Evolutionary conservation across 2,113 vertebrate species (phyloP).

Genomic region (Sula dactylatra): DNA sequence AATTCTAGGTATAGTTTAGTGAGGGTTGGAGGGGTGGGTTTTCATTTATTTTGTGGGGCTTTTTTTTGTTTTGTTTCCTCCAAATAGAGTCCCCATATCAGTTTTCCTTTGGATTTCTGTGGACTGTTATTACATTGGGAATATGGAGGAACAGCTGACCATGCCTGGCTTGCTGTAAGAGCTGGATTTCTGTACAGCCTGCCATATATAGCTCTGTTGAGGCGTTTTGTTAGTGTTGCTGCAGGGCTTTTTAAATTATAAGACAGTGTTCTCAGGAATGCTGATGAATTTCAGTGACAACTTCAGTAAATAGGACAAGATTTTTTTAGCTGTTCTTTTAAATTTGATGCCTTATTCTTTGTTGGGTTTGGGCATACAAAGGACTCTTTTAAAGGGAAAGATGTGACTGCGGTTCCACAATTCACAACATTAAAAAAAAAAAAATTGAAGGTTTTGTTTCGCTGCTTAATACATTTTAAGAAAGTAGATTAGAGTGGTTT

Average conservation of each 20-base stretch:
- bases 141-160: background rate
- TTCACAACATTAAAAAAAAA: background rate
- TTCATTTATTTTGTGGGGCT: background rate
- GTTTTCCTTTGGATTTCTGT: background rate
- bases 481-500: background rate
- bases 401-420: background rate
- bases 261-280: background rate
- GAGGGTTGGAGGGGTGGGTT: background rate
- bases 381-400: background rate
- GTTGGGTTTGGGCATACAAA: background rate
- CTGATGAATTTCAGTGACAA: background rate
- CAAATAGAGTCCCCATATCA: background rate
- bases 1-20: background rate
- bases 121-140: background rate
- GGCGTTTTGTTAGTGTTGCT: background rate
- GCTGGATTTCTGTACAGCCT: background rate
- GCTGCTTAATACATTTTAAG: background rate
- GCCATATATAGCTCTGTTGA: background rate
- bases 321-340: background rate
- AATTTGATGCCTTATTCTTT: background rate
- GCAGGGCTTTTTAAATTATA: background rate
- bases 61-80: background rate
- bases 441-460: background rate
- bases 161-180: background rate
- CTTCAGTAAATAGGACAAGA: background rate